A percentile compares a stretch with the other conserved stretches of the same genome.
phyloP scores from a whole-genome alignment of 2,888 invertebrate species.

The Stomorhina lunata region DNA sequence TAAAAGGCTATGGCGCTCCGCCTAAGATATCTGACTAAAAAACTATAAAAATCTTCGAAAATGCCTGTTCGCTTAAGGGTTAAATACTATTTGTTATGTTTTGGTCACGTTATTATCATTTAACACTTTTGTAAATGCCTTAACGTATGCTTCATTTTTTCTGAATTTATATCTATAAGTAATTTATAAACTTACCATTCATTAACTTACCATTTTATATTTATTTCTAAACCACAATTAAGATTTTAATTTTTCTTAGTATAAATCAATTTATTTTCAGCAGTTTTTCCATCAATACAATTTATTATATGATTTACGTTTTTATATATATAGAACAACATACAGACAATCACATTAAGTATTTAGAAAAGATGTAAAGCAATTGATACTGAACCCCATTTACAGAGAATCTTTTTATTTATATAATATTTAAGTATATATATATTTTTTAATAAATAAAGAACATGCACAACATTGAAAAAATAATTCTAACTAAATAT shows the following conservation, averaged over 20 bases:
- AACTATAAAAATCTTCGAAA: too few species aligned
- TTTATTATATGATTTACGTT: neutral
- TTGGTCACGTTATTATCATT: too few species aligned
- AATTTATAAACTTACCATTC: too few species aligned
- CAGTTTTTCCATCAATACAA: neutral
- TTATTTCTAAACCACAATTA: too few species aligned
- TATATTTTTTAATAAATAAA: slow-evolving; percentile 46
- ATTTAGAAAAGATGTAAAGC: slow-evolving; percentile 49
- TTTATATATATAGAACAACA: slow-evolving; percentile 15
- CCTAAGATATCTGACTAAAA: too few species aligned
- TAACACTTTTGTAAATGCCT: too few species aligned
- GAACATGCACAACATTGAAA: slow-evolving; percentile 58
- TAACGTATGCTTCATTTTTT: too few species aligned
- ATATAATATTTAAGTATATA: neutral
- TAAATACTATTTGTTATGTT: too few species aligned
- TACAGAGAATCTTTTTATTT: neutral
- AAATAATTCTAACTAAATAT: neutral
- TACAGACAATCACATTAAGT: slow-evolving; percentile 32
- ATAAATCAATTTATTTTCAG: neutral
- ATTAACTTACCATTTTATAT: neutral
- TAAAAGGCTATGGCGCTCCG: too few species aligned
- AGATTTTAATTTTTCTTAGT: neutral
- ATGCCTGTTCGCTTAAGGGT: too few species aligned
- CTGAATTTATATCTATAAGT: too few species aligned
- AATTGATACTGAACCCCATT: slow-evolving; percentile 55